A percentile compares a stretch with the other conserved stretches of the same genome.
Conservation (phyloP, 1,140 invertebrate species). For the Campoletis sonorensis region DNA sequence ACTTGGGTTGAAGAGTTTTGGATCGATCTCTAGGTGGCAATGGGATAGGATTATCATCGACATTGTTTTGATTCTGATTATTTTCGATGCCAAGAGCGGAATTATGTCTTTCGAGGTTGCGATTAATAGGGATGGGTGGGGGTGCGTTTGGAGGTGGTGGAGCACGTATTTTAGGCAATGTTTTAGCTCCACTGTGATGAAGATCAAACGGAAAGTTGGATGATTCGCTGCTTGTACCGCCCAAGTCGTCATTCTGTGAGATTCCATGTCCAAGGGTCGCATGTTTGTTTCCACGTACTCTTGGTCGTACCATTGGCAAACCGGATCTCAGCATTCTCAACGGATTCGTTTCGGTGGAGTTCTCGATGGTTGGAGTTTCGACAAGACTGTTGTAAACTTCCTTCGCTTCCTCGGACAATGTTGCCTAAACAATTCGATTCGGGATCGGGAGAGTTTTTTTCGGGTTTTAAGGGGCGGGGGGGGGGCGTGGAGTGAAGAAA, state of each 20-base stretch:
- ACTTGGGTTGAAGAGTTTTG: slow-evolving; percentile 80
- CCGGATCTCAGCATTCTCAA: slow-evolving; percentile 84
- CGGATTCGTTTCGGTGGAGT: slow-evolving; percentile 79
- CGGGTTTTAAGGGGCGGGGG: slow-evolving; percentile 51
- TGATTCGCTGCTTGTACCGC: slow-evolving; percentile 46
- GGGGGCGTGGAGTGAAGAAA: slow-evolving; percentile 66
- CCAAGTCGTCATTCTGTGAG: slow-evolving; percentile 60
- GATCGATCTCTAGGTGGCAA: slow-evolving; percentile 89
- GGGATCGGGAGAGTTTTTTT: slow-evolving; percentile 61
- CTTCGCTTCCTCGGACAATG: slow-evolving; percentile 89
- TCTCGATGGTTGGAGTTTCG: slow-evolving; percentile 80
- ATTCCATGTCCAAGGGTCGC: slow-evolving; percentile 51
- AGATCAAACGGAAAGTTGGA: slow-evolving; percentile 65
- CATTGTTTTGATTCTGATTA: slow-evolving; percentile 72
- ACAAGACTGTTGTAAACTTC: slow-evolving; percentile 95
- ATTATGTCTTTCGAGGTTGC: slow-evolving; percentile 66
- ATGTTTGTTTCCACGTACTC: slow-evolving; percentile 79
- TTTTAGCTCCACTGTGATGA: slow-evolving; percentile 68
- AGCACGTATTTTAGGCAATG: slow-evolving; percentile 69
- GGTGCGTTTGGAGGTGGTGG: slow-evolving; percentile 62
- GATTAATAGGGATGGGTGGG: slow-evolving; percentile 56
- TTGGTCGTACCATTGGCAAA: slow-evolving; percentile 79
- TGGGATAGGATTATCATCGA: slow-evolving; percentile 85
- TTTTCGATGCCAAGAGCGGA: slow-evolving; percentile 71
- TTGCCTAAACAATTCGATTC: slow-evolving; percentile 78